A percentile compares a stretch with the other conserved stretches of the same genome.
Conservation (phyloP, 2,797 vertebrate genomes). For the Centroberyx gerrardi region DNA sequence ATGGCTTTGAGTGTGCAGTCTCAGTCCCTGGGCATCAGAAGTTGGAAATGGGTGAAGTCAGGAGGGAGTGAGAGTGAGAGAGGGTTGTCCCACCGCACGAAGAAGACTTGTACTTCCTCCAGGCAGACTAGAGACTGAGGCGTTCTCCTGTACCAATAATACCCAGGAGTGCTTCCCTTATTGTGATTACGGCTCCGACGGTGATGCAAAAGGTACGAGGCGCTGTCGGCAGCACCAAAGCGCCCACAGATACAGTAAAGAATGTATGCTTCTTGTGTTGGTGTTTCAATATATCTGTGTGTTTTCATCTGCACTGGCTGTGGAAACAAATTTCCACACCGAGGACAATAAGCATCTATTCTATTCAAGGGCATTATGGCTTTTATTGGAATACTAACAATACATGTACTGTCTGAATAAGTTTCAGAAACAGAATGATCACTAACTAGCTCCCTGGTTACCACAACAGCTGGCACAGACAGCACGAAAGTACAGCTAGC, state of each 20-base stretch:
- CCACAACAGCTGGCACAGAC: too few species aligned
- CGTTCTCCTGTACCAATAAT: background rate
- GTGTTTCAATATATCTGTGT: too few species aligned
- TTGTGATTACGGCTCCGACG: background rate
- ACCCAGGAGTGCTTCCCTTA: background rate
- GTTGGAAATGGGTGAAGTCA: background rate
- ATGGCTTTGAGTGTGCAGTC: constrained; percentile 69
- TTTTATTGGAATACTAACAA: background rate
- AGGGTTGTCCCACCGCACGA: background rate
- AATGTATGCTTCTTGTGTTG: too few species aligned
- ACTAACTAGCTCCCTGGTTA: too few species aligned
- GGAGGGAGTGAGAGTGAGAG: constrained; percentile 15
- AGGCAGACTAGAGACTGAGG: background rate
- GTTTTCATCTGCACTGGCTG: too few species aligned
- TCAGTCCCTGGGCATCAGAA: constrained; percentile 12
- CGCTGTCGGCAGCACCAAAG: too few species aligned
- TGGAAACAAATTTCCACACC: too few species aligned
- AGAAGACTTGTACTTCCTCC: background rate
- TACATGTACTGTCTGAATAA: background rate
- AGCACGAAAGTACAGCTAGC: too few species aligned
- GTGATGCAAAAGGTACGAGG: background rate
- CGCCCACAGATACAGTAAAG: too few species aligned
- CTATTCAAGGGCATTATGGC: background rate
- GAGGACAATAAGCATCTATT: too few species aligned
- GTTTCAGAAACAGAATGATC: too few species aligned